A percentile compares a stretch with the other conserved stretches of the same genome.
These are phyloP conservation scores for Spatulosminthurus flaviceps DNA, from an alignment of 2,888 invertebrate genomes.

Conservation along the genomic window DNA sequence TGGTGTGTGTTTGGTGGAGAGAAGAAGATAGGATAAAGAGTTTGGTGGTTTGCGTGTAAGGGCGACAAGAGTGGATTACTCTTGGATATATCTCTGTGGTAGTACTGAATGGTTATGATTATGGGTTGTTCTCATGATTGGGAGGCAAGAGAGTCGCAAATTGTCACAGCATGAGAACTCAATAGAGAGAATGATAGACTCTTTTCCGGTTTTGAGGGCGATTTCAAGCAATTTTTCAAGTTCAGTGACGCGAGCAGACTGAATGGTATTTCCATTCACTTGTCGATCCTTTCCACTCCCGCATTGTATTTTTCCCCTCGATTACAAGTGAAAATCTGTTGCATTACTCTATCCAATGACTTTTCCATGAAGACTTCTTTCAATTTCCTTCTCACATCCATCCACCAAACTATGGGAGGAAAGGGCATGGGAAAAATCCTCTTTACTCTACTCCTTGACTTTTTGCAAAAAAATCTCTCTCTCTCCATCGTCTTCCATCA, in stretches of 20 bases:
- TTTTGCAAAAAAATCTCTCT: background rate
- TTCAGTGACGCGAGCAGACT: slow-evolving; percentile 37
- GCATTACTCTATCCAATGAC: slow-evolving; percentile 28
- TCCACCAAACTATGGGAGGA: no score
- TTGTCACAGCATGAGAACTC: background rate
- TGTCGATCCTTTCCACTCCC: slow-evolving; percentile 18
- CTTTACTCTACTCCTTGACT: background rate
- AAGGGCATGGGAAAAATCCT: no score
- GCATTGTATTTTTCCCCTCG: slow-evolving; percentile 33
- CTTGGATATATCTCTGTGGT: background rate
- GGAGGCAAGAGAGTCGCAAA: slow-evolving; percentile 13
- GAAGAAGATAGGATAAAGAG: no score
- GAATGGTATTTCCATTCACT: background rate
- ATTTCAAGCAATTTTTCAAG: slow-evolving; percentile 42
- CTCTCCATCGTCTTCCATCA: no score
- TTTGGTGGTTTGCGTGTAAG: no score
- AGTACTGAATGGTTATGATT: slow-evolving; percentile 8
- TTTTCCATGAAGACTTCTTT: background rate
- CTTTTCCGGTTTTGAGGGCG: slow-evolving; percentile 39
- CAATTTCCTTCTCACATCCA: no score
- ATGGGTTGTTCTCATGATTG: slow-evolving; percentile 7
- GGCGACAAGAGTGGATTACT: no score
- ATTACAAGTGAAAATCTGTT: slow-evolving; percentile 41
- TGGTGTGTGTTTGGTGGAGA: no score
- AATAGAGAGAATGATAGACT: slow-evolving; percentile 28